A percentile compares a stretch with the other conserved stretches of the same genome.
These are phyloP conservation scores for Stenodera caucasica DNA, from an alignment of 2,888 invertebrate genomes.

Conservation along the genomic window DNA sequence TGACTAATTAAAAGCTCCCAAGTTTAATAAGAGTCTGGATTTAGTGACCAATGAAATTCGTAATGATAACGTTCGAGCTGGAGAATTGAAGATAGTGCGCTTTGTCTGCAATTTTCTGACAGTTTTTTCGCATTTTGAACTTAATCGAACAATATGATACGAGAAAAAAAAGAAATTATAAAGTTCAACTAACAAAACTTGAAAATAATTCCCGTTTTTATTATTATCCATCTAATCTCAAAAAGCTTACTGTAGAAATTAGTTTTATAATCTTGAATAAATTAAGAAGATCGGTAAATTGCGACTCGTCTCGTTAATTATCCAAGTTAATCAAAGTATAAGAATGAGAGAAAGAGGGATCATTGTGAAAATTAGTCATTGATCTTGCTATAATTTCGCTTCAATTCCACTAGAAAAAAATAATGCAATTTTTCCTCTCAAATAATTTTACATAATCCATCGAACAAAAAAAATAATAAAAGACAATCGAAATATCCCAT, in stretches of 20 bases:
- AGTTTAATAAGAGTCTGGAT: not conserved
- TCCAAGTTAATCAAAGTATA: not conserved
- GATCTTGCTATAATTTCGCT: not conserved
- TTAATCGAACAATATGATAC: conserved; percentile 34
- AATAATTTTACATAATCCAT: too few species aligned
- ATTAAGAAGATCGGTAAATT: conserved; percentile 17
- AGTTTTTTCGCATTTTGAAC: conserved; percentile 16
- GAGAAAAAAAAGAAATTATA: conserved; percentile 36
- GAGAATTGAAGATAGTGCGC: conserved; percentile 1
- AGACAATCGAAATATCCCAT: not conserved
- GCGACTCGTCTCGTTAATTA: conserved; percentile 5
- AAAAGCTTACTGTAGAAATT: conserved; percentile 21
- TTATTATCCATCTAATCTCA: conserved; percentile 13
- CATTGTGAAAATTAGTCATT: conserved; percentile 2
- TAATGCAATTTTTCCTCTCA: too few species aligned
- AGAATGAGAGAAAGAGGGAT: not conserved
- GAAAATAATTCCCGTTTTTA: conserved; percentile 34
- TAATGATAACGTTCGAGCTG: conserved; percentile 13
- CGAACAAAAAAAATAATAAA: not conserved
- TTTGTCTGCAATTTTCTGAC: conserved; percentile 15
- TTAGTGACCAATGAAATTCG: conserved; percentile 6
- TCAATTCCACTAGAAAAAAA: not conserved
- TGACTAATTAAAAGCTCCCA: conserved; percentile 1
- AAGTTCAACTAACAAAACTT: conserved; percentile 34
- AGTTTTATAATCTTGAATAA: conserved; percentile 20